These are phyloP conservation scores for Chelonus formosanus DNA, from an alignment of 2,888 invertebrate genomes.

Conservation along the genomic window DNA sequence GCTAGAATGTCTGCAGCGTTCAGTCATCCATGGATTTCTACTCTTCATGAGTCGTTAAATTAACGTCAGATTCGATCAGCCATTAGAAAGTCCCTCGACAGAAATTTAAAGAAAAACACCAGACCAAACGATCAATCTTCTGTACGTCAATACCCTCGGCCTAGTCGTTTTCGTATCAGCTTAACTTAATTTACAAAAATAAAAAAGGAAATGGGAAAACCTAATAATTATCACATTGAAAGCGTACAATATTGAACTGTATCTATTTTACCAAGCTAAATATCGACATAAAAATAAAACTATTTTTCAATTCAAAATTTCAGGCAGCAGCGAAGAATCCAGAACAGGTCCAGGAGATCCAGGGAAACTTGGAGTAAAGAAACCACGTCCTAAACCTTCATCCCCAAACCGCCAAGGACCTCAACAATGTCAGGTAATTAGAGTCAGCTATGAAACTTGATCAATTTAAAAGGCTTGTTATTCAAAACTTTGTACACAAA, in stretches of 20 bases:
- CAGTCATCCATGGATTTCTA: slow-evolving; percentile 8
- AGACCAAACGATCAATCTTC: slow-evolving; percentile 39
- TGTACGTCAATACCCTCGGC: slow-evolving; percentile 21
- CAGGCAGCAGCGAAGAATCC: slow-evolving; percentile 69
- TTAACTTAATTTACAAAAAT: slow-evolving; percentile 14
- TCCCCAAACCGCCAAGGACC: slow-evolving; percentile 92
- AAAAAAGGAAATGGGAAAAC: not conserved
- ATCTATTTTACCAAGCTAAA: too few relatives aligned
- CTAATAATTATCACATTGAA: too few relatives aligned
- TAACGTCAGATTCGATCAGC: slow-evolving; percentile 19
- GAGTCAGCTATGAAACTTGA: too few relatives aligned
- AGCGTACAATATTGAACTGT: too few relatives aligned
- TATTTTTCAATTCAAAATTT: slow-evolving; percentile 41
- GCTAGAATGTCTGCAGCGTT: not conserved
- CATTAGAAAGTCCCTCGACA: slow-evolving; percentile 22
- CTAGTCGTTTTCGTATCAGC: slow-evolving; percentile 3
- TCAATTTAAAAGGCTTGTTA: too few relatives aligned
- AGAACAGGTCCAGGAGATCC: slow-evolving; percentile 67
- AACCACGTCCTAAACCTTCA: slow-evolving; percentile 83
- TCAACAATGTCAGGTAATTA: slow-evolving; percentile 85
- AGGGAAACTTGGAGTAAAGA: slow-evolving; percentile 71
- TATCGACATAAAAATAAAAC: too few relatives aligned
- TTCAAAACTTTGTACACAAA: too few relatives aligned
- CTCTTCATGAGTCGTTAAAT: slow-evolving; percentile 28
- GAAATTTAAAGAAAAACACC: slow-evolving; percentile 31